These are phyloP conservation scores for Drosophila algonquin DNA, from an alignment of 2,888 invertebrate species.

Conservation along the genomic window DNA sequence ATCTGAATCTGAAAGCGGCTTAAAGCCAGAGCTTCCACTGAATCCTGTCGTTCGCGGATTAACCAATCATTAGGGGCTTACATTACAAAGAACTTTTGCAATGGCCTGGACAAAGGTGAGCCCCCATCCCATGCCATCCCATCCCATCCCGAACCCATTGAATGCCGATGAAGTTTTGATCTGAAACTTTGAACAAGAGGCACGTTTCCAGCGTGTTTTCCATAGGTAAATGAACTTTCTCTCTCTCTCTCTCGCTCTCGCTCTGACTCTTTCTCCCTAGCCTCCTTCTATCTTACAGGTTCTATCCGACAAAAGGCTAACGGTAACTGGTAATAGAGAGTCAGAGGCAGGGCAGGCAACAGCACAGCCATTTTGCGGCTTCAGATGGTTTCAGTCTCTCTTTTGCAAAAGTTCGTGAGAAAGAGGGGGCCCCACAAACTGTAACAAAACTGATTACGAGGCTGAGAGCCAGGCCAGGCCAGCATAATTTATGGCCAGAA, in stretches of 20 bases:
- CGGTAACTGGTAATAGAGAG: conserved; percentile 43
- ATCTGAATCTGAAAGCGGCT: conserved; percentile 12
- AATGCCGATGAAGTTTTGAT: conserved; percentile 58
- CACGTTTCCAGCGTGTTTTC: conserved; percentile 54
- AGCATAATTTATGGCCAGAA: conserved; percentile 67
- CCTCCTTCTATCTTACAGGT: conserved; percentile 24
- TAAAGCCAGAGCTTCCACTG: conserved; percentile 9
- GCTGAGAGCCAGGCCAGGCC: conserved; percentile 42
- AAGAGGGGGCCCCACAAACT: conserved; percentile 55
- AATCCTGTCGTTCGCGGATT: conserved; percentile 19
- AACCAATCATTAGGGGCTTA: conserved; percentile 20
- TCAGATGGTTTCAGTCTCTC: conserved; percentile 5
- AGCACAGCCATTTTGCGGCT: conserved; percentile 64
- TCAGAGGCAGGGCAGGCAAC: conserved; percentile 9
- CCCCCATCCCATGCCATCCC: background rate
- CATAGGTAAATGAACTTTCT: conserved; percentile 70
- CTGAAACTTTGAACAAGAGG: conserved; percentile 52
- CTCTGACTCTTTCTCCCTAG: background rate
- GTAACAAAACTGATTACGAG: conserved; percentile 72
- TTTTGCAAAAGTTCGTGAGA: conserved; percentile 66
- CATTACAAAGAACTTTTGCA: conserved; percentile 6
- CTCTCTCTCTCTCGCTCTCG: background rate
- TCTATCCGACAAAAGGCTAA: conserved; percentile 64
- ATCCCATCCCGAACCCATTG: conserved; percentile 2
- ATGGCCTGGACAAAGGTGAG: conserved; percentile 19